A percentile compares a stretch with the other conserved stretches of the same genome.
These are phyloP conservation scores for Vombatus ursinus DNA, from an alignment of 2,113 vertebrate species.

Conservation along the genomic window DNA sequence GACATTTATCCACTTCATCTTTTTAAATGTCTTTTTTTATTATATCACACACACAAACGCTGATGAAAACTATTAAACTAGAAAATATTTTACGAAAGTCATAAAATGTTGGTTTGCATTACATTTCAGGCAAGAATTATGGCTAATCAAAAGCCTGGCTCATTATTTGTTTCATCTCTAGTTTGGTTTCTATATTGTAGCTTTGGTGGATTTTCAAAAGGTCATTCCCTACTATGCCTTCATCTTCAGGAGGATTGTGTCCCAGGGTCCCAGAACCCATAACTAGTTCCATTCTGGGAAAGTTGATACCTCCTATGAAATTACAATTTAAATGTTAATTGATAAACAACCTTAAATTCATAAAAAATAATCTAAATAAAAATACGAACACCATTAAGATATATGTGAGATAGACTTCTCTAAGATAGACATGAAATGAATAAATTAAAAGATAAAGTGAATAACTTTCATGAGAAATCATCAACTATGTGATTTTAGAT, in stretches of 20 bases:
- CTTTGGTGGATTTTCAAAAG: conserved; percentile 12
- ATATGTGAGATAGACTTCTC: conserved; percentile 44
- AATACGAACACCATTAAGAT: conserved; percentile 32
- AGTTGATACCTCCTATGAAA: conserved; percentile 2
- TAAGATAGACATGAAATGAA: neutral
- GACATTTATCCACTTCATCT: conserved; percentile 48
- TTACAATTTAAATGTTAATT: conserved; percentile 31
- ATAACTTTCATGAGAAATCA: neutral
- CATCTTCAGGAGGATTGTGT: neutral
- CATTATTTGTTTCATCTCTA: conserved; percentile 26
- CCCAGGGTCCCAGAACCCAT: neutral
- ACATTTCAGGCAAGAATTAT: conserved; percentile 49
- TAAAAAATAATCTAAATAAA: conserved; percentile 50
- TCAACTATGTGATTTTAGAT: neutral
- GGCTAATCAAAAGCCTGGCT: neutral
- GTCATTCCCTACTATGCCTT: neutral
- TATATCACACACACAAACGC: conserved; percentile 45
- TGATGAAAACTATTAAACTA: conserved; percentile 62
- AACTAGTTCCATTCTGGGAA: conserved; percentile 28
- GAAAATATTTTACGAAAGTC: conserved; percentile 56
- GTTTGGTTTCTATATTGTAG: conserved; percentile 1
- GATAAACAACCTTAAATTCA: conserved; percentile 51
- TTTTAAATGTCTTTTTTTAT: conserved; percentile 52
- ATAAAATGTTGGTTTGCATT: conserved; percentile 58
- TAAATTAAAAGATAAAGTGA: conserved; percentile 24